These are phyloP conservation scores for Tetrao urogallus DNA, from an alignment of 2,113 vertebrate genomes.

Conservation along the genomic window DNA sequence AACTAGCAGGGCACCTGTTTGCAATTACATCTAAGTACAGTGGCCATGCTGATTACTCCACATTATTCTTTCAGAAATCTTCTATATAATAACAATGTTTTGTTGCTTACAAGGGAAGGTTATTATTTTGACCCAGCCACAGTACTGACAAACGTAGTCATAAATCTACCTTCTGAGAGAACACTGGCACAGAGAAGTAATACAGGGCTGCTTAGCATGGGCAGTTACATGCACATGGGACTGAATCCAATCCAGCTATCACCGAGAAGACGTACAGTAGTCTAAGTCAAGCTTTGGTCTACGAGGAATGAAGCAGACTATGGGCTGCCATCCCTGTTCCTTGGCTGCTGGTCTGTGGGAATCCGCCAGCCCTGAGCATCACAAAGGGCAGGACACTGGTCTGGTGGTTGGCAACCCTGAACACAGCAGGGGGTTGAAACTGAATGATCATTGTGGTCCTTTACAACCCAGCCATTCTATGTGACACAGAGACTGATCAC, in stretches of 20 bases:
- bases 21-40: neutral
- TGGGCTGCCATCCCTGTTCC: no score
- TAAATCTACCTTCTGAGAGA: neutral
- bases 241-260: neutral
- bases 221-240: neutral
- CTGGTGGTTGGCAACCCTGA: no score
- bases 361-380: neutral
- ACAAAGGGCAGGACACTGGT: neutral
- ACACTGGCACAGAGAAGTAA: neutral
- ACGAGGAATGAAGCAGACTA: neutral
- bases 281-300: neutral
- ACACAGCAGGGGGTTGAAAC: no score
- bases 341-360: rapidly evolving
- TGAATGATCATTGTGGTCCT: no score
- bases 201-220: neutral
- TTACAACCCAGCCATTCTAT: no score
- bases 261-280: neutral
- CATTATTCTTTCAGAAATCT: neutral
- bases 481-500: neutral
- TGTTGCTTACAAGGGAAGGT: neutral
- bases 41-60: neutral
- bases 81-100: neutral
- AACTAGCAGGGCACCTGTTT: neutral
- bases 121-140: neutral
- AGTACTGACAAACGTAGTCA: neutral